A percentile compares a stretch with the other conserved stretches of the same genome.
Conservation (phyloP, 2,888 invertebrate genomes). For the Ochlodes sylvanus region DNA sequence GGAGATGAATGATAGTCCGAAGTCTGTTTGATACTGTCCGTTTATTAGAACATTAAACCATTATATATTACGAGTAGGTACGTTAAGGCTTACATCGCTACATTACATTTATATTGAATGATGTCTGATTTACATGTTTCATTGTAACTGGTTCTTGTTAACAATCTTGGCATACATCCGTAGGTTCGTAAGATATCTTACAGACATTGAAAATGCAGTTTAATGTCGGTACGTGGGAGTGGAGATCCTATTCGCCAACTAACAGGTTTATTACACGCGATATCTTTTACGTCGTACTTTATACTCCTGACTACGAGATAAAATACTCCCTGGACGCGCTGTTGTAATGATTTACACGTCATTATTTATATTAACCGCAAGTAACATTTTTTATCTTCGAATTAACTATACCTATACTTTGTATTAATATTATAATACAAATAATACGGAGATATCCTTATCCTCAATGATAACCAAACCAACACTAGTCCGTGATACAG, state of each 20-base stretch:
- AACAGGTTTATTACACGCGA: conserved; percentile 23
- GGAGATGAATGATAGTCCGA: too few species aligned
- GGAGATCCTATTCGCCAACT: conserved; percentile 27
- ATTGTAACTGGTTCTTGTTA: conserved; percentile 17
- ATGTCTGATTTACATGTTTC: conserved; percentile 1
- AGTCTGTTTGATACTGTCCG: too few species aligned
- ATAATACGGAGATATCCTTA: too few species aligned
- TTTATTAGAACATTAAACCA: too few species aligned
- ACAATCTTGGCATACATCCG: conserved; percentile 11
- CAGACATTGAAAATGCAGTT: conserved; percentile 25
- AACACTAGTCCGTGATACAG: too few species aligned
- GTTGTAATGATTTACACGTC: background rate
- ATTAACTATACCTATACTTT: too few species aligned
- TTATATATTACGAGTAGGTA: too few species aligned
- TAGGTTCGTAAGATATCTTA: conserved; percentile 16
- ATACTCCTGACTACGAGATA: background rate
- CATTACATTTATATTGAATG: too few species aligned
- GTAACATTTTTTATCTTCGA: too few species aligned
- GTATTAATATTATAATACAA: too few species aligned
- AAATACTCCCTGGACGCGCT: background rate
- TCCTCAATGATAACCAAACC: too few species aligned
- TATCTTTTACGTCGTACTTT: conserved; percentile 17
- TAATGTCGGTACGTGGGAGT: conserved; percentile 26
- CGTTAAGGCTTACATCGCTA: too few species aligned
- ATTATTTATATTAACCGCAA: background rate